phyloP scores from a whole-genome alignment of 2,797 vertebrate species.

The Danio choprae region DNA sequence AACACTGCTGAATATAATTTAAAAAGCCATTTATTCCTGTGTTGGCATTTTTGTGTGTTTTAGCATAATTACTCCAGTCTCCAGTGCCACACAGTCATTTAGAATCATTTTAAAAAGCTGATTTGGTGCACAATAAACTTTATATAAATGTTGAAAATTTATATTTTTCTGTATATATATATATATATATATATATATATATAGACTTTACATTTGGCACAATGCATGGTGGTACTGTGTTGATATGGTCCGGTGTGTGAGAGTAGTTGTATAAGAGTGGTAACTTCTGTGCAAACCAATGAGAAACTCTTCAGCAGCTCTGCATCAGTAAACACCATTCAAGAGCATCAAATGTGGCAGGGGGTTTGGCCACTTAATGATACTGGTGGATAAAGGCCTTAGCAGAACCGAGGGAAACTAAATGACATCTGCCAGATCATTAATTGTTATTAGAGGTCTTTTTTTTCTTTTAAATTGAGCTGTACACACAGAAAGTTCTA shows the following conservation, averaged over 20 bases:
- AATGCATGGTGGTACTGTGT: conserved; percentile 1
- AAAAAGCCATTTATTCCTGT: too few relatives aligned
- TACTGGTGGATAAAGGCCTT: neutral
- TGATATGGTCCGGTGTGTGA: neutral
- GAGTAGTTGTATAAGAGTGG: neutral
- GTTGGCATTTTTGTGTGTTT: too few relatives aligned
- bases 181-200: too few relatives aligned
- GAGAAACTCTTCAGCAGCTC: neutral
- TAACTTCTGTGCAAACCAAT: neutral
- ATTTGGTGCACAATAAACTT: too few relatives aligned
- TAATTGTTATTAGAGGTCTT: conserved; percentile 27
- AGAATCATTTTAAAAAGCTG: too few relatives aligned
- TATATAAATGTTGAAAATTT: too few relatives aligned
- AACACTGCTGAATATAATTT: too few relatives aligned
- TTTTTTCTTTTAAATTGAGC: neutral
- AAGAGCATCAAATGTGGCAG: conserved; percentile 2
- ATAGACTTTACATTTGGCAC: neutral
- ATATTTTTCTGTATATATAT: too few relatives aligned
- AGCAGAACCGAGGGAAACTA: conserved; percentile 41
- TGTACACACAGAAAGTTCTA: conserved; percentile 19
- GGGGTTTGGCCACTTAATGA: neutral
- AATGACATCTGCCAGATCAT: conserved; percentile 28
- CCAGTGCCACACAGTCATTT: too few relatives aligned
- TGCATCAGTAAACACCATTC: conserved; percentile 12
- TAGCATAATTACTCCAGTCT: too few relatives aligned